Evolutionary conservation across 1,140 invertebrate species (phyloP).

Genomic region (Dryas iulia): DNA sequence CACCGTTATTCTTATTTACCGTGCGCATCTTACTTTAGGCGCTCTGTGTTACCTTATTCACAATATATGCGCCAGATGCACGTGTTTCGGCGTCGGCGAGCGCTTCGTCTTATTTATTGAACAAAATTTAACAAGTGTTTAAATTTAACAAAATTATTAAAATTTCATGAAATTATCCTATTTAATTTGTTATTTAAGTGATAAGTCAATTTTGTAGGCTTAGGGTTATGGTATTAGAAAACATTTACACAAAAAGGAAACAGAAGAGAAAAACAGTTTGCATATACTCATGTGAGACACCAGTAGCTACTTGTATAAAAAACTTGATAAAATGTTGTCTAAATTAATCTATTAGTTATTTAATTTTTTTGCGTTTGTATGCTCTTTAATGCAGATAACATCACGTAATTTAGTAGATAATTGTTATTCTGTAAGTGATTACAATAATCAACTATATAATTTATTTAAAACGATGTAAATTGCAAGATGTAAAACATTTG

Average conservation of each 20-base stretch:
- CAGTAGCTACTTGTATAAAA: too few relatives aligned
- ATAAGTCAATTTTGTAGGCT: neutral
- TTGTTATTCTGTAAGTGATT: neutral
- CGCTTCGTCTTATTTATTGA: neutral
- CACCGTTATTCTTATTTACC: slow-evolving; percentile 77
- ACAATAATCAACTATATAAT: neutral
- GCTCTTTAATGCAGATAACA: neutral
- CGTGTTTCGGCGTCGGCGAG: neutral
- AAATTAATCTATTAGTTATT: neutral
- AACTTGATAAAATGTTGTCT: too few relatives aligned
- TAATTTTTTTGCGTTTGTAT: neutral
- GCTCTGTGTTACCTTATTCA: slow-evolving; percentile 31
- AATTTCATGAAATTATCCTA: neutral
- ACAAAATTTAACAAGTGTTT: neutral
- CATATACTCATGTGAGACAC: too few relatives aligned
- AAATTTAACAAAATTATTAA: neutral
- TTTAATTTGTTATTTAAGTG: too few relatives aligned
- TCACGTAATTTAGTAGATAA: neutral
- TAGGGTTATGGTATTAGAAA: too few relatives aligned
- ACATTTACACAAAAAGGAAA: too few relatives aligned
- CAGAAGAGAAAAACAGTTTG: too few relatives aligned
- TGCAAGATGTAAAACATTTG: too few relatives aligned
- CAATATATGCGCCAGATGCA: slow-evolving; percentile 1
- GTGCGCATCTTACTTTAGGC: slow-evolving; percentile 72
- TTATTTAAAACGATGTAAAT: too few relatives aligned